These are phyloP conservation scores for Volucella zonaria DNA, from an alignment of 2,888 invertebrate genomes.

Conservation along the genomic window DNA sequence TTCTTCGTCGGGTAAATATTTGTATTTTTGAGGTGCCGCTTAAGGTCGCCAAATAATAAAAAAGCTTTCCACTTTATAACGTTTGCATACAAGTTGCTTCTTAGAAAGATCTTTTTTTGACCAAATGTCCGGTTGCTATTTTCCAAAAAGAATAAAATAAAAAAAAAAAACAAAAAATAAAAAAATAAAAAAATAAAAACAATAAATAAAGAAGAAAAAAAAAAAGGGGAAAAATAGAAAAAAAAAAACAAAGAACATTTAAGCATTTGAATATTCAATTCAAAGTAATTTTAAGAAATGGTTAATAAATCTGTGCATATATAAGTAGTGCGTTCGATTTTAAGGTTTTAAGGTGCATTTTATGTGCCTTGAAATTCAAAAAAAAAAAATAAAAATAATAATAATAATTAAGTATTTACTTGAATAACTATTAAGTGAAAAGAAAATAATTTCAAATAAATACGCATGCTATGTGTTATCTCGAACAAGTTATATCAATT, in stretches of 20 bases:
- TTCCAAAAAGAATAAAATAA: not conserved
- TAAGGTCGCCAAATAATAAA: not conserved
- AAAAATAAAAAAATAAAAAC: not conserved
- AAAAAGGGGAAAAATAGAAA: not conserved
- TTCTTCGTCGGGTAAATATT: not conserved
- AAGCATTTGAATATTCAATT: not conserved
- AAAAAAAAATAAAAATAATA: not conserved
- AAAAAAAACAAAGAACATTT: not conserved
- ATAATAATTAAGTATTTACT: not conserved
- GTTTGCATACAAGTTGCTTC: conserved; percentile 5
- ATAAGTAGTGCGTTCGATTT: conserved; percentile 30
- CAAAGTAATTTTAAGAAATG: not conserved
- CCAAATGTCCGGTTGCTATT: not conserved
- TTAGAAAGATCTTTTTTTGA: not conserved
- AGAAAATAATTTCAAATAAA: not conserved
- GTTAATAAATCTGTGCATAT: conserved; percentile 23
- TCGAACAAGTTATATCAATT: not conserved
- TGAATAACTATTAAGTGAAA: not conserved
- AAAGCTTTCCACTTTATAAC: not conserved
- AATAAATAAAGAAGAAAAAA: not conserved
- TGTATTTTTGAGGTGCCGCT: not conserved
- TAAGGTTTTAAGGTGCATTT: conserved; percentile 34
- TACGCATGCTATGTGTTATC: conserved; percentile 32
- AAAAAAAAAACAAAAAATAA: not conserved
- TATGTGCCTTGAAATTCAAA: conserved; percentile 21